Evolutionary conservation across 1,140 invertebrate species (phyloP).

Genomic region (Charaxes varanes): DNA sequence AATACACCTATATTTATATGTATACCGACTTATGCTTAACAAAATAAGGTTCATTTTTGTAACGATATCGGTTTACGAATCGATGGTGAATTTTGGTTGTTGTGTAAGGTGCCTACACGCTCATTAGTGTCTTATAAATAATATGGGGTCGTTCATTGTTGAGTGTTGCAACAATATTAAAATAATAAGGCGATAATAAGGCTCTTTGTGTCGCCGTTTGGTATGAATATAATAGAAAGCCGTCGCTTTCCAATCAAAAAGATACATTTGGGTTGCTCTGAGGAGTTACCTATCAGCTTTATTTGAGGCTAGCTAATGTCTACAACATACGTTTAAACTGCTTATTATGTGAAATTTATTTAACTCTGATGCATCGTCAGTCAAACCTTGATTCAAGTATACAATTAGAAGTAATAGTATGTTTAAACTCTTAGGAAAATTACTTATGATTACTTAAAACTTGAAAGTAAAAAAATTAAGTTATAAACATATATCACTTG

Average conservation of each 20-base stretch:
- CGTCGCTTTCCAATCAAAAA: slow-evolving; percentile 7
- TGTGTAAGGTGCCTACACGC: slow-evolving; percentile 44
- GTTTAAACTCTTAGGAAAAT: too few relatives aligned
- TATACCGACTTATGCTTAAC: slow-evolving; percentile 3
- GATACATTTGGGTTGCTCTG: too few relatives aligned
- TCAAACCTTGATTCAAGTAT: too few relatives aligned
- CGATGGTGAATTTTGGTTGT: slow-evolving; percentile 20
- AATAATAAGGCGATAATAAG: slow-evolving; percentile 56
- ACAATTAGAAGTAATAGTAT: too few relatives aligned
- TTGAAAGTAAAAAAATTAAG: too few relatives aligned
- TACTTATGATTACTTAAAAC: too few relatives aligned
- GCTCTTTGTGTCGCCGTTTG: slow-evolving; percentile 33
- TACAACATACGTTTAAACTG: too few relatives aligned
- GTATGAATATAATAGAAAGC: slow-evolving; percentile 18
- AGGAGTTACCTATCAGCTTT: too few relatives aligned
- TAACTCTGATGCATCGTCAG: too few relatives aligned
- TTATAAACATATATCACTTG: too few relatives aligned
- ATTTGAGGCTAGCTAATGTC: too few relatives aligned
- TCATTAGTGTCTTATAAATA: slow-evolving; percentile 52
- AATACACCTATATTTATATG: neutral
- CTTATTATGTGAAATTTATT: too few relatives aligned
- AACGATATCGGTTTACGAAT: neutral
- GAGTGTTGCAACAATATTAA: slow-evolving; percentile 53
- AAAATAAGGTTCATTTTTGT: slow-evolving; percentile 22
- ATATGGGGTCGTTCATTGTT: slow-evolving; percentile 32